These are phyloP conservation scores for Philonicus albiceps DNA, from an alignment of 2,888 invertebrate species.

Conservation along the genomic window DNA sequence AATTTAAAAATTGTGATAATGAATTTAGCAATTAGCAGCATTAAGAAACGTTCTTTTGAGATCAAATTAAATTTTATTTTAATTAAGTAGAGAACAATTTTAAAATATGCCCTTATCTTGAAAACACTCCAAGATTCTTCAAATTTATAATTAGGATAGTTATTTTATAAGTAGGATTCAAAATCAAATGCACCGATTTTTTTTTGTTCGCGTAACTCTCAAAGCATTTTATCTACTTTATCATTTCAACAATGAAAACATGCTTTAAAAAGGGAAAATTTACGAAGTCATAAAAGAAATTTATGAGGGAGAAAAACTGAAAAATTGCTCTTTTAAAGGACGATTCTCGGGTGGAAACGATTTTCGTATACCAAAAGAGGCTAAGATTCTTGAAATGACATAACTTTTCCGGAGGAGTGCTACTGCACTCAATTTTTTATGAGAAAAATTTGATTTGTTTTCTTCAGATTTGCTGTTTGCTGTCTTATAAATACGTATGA, in stretches of 20 bases:
- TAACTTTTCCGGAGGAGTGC: neutral
- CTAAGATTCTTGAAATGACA: neutral
- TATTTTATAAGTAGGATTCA: neutral
- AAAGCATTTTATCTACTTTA: neutral
- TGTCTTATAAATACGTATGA: neutral
- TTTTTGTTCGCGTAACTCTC: neutral
- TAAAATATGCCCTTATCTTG: too few relatives aligned
- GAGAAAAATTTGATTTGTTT: neutral
- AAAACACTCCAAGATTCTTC: neutral
- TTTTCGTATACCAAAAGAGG: neutral
- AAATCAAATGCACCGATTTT: neutral
- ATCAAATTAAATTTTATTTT: too few relatives aligned
- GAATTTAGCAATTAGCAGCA: too few relatives aligned
- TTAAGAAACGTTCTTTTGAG: too few relatives aligned
- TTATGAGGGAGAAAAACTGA: constrained; percentile 4
- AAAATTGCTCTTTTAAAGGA: constrained; percentile 17
- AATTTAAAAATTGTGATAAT: too few relatives aligned
- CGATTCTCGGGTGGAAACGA: neutral
- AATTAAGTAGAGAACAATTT: too few relatives aligned
- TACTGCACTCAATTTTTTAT: neutral
- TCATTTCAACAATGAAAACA: neutral
- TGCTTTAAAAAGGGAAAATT: constrained; percentile 15
- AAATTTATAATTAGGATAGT: neutral
- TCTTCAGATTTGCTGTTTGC: neutral
- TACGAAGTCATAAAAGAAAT: constrained; percentile 15